Evolutionary conservation across 1,140 invertebrate species (phyloP).

Genomic region (Drosophila athabasca): DNA sequence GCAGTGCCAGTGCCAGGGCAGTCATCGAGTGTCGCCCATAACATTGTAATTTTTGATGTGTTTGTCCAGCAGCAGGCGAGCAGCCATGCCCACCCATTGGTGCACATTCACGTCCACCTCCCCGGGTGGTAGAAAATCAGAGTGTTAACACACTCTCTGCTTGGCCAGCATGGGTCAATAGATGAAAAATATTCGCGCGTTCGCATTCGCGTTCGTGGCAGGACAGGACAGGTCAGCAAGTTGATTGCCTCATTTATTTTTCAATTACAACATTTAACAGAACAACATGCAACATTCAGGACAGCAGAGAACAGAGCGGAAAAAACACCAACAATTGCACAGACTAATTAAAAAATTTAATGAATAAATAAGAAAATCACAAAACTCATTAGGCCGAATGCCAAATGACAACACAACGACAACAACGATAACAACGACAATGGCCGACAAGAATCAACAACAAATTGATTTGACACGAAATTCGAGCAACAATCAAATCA

Average conservation of each 20-base stretch:
- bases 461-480: constrained; percentile 40
- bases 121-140: not conserved
- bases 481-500: constrained; percentile 30
- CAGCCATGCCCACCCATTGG: too few species aligned
- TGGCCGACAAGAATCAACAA: constrained; percentile 16
- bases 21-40: constrained; percentile 59
- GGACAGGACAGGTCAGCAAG: constrained; percentile 79
- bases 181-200: constrained; percentile 66
- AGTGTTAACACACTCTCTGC: constrained; percentile 25
- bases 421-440: constrained; percentile 29
- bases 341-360: constrained; percentile 79
- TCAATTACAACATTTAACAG: constrained; percentile 73
- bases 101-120: too few species aligned
- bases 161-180: constrained; percentile 55
- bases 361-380: constrained; percentile 79
- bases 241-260: constrained; percentile 82
- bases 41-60: constrained; percentile 75
- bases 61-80: constrained; percentile 1
- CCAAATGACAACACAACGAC: constrained; percentile 58
- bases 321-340: constrained; percentile 59
- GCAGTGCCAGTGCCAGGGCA: not conserved
- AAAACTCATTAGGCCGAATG: constrained; percentile 75
- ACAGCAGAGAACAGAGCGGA: not conserved
- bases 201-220: constrained; percentile 33
- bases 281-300: constrained; percentile 25